These are phyloP conservation scores for Drosophila bifasciata DNA, from an alignment of 1,140 invertebrate genomes.

Conservation along the genomic window DNA sequence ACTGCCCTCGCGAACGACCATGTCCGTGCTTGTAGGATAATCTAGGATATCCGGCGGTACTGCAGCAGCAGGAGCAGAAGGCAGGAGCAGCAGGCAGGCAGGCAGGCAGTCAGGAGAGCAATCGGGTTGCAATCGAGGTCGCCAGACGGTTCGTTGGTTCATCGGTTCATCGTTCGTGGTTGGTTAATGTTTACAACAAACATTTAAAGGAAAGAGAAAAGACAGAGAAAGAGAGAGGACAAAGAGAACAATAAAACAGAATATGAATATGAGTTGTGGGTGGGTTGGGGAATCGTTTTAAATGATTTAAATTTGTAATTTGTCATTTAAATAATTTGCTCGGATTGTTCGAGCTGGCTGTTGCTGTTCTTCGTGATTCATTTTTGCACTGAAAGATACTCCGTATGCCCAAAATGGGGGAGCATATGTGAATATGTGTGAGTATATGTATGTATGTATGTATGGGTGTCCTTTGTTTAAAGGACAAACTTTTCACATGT, in stretches of 20 bases:
- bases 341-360: not conserved
- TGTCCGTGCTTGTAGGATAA: slow-evolving; percentile 93
- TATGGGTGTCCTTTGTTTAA: slow-evolving; percentile 52
- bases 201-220: slow-evolving; percentile 43
- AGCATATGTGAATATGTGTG: slow-evolving; percentile 23
- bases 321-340: slow-evolving; percentile 67
- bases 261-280: too few species aligned
- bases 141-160: slow-evolving; percentile 49
- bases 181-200: slow-evolving; percentile 75
- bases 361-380: slow-evolving; percentile 47
- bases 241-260: slow-evolving; percentile 1
- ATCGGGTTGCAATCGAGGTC: slow-evolving; percentile 58
- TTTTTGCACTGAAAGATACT: slow-evolving; percentile 12
- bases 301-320: slow-evolving; percentile 64
- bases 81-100: slow-evolving; percentile 25
- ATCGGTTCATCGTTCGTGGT: slow-evolving; percentile 41
- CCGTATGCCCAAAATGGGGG: slow-evolving; percentile 9
- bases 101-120: slow-evolving; percentile 5
- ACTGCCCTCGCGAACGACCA: slow-evolving; percentile 93
- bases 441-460: too few species aligned
- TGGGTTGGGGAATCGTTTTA: slow-evolving; percentile 50
- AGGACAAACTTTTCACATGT: slow-evolving; percentile 75
- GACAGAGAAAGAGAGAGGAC: slow-evolving; percentile 31
- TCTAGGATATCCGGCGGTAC: slow-evolving; percentile 95
- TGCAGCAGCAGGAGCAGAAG: slow-evolving; percentile 84